Base-by-base conservation (phyloP, 92 coral and sea anemone genomes). In the Epizoanthus stellaris region DNA sequence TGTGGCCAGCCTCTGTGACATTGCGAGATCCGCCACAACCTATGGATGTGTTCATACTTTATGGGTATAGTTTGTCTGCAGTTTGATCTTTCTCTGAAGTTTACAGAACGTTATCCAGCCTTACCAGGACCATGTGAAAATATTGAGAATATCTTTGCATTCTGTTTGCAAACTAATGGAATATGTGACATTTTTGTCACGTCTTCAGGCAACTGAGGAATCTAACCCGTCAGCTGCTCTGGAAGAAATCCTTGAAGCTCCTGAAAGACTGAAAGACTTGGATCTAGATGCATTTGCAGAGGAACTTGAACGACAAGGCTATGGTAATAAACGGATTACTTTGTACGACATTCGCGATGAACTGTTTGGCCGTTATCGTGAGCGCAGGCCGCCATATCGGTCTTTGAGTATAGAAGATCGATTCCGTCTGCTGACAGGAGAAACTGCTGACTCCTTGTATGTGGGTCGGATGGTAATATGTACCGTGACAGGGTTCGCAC, bases 281-380 rank as follows among this genome's bases (percentile, higher is more conserved):
- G 99, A 96, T 63, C 87, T 96, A 0, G 98, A 96, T 66, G 99
- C 99, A 5, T 96, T 96, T 79, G 99, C 99, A 0, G 99, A 93
- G 74, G 99, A 96, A 73, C 95, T 96, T 4, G 99, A 94, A 75
- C 91, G 99, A 2, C 98, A 94, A 76, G 95, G 94, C 79, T 96
- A 89, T 49, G 99, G 99, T 45, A 96, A 96, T 91, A 96, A 96
- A 81, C 90, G 92, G 3, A 92, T 92, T 5, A 96, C 99, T 8
- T 87, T 96, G 71, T 94, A 96, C 73, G 99, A 96, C 91, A 96
- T 96, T 80, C 93, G 99, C 16, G 99, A 96, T 68, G 99, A 96
- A 75, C 85, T 96, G 53, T 96, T 96, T 60, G 99, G 99, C 12
- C 94, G 95, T 60, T 96, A 96, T 87, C 74, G 91, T 14, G 99